Evolutionary conservation across 2,113 vertebrate species (phyloP).

Genomic region (Rutilus rutilus): DNA sequence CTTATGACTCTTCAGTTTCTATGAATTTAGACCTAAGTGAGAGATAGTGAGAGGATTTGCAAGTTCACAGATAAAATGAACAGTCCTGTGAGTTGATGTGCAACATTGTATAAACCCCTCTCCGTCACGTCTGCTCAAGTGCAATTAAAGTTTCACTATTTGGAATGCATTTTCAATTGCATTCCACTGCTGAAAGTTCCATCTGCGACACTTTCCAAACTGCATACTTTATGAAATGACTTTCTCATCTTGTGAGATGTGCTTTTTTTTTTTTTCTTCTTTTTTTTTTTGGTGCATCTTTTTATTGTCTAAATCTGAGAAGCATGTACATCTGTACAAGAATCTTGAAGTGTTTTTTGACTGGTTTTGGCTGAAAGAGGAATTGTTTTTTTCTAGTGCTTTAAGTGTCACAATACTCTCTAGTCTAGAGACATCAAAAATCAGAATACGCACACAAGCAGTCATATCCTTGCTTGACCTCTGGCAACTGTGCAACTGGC

Average conservation of each 20-base stretch:
- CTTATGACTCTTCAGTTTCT: background rate
- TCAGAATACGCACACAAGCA: background rate
- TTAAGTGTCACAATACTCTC: slow-evolving; percentile 38
- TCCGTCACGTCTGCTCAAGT: background rate
- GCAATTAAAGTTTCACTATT: background rate
- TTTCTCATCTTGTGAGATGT: background rate
- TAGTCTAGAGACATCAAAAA: background rate
- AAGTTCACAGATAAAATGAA: background rate
- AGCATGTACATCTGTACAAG: background rate
- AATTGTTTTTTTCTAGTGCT: slow-evolving; percentile 8
- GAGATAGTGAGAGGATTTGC: background rate
- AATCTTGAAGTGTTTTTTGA: background rate
- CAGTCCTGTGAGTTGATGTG: background rate
- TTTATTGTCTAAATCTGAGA: background rate
- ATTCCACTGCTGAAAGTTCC: background rate
- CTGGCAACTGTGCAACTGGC: background rate
- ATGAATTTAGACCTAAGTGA: background rate
- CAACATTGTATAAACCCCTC: background rate
- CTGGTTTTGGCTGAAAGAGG: background rate
- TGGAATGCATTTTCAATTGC: background rate
- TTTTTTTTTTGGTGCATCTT: background rate
- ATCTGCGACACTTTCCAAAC: background rate
- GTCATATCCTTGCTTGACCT: slow-evolving; percentile 3
- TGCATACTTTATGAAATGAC: background rate
- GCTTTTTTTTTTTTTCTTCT: background rate